These are phyloP conservation scores for Formica aserva DNA, from an alignment of 2,888 invertebrate species.

Conservation along the genomic window DNA sequence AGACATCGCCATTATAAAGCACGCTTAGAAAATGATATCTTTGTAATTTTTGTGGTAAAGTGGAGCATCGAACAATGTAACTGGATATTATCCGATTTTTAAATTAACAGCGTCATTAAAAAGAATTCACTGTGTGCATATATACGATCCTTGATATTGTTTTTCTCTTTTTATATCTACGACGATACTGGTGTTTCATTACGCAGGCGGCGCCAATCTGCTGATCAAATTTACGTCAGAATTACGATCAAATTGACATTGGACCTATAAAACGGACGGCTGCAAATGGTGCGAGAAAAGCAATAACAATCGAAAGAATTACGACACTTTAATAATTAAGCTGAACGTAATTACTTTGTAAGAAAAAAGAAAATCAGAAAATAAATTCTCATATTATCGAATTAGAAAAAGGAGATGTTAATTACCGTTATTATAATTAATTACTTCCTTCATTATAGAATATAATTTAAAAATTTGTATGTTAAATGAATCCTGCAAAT, in stretches of 20 bases:
- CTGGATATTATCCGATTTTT: conserved; percentile 39
- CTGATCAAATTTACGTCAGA: conserved; percentile 33
- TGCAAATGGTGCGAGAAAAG: background rate
- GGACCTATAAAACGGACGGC: background rate
- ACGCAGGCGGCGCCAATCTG: background rate
- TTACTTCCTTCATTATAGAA: background rate
- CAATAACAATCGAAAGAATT: conserved; percentile 1
- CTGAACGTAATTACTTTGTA: background rate
- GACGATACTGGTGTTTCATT: background rate
- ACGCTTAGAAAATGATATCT: conserved; percentile 24
- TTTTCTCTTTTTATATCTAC: conserved; percentile 6
- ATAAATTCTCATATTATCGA: background rate
- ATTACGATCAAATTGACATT: conserved; percentile 22
- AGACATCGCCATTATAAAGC: conserved; percentile 25
- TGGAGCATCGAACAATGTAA: conserved; percentile 19
- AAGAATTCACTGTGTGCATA: conserved; percentile 20
- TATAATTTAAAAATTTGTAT: conserved; percentile 4
- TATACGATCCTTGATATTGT: conserved; percentile 17
- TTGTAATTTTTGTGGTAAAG: conserved; percentile 25
- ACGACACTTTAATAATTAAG: background rate
- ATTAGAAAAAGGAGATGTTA: background rate
- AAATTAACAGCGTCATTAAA: conserved; percentile 41
- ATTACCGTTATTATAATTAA: conserved; percentile 36
- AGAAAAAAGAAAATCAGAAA: conserved; percentile 10
- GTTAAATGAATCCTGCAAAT: conserved; percentile 27